Conservation (phyloP, 2,888 invertebrate species). For the Morpho helenor region DNA sequence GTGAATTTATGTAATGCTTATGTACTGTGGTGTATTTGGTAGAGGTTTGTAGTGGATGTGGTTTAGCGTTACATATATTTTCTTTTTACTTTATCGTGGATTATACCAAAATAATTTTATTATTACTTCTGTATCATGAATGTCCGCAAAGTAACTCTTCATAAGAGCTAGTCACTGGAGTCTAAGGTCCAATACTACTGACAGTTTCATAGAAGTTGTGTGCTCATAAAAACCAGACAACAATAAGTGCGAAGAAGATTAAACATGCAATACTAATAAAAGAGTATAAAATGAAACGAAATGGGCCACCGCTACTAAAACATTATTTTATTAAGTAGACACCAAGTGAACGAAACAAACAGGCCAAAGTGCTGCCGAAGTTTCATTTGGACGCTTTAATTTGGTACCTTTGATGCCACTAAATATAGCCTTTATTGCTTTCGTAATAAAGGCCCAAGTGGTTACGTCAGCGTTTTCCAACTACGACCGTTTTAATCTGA, state of each 20-base stretch:
- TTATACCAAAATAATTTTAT: too few relatives aligned
- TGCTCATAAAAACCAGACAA: not conserved
- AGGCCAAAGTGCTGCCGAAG: conserved; percentile 50
- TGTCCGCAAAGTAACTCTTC: too few relatives aligned
- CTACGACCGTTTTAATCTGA: conserved; percentile 30
- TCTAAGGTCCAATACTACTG: too few relatives aligned
- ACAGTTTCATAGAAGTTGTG: too few relatives aligned
- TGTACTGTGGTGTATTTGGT: too few relatives aligned
- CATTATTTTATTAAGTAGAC: conserved; percentile 47
- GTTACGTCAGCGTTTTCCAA: conserved; percentile 30
- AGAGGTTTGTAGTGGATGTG: too few relatives aligned
- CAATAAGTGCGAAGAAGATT: not conserved
- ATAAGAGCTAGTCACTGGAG: too few relatives aligned
- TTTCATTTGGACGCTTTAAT: conserved; percentile 67
- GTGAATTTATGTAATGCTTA: too few relatives aligned
- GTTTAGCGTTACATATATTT: too few relatives aligned
- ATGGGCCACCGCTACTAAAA: conserved; percentile 20
- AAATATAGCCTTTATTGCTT: conserved; percentile 71
- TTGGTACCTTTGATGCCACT: conserved; percentile 58
- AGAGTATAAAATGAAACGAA: not conserved
- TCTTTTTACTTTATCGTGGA: too few relatives aligned
- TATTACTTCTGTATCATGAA: too few relatives aligned
- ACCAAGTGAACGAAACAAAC: conserved; percentile 47
- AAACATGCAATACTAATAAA: not conserved
- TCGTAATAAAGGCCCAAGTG: conserved; percentile 65